phyloP scores from a whole-genome alignment of 2,113 vertebrate genomes.

The Ctenomys sociabilis region DNA sequence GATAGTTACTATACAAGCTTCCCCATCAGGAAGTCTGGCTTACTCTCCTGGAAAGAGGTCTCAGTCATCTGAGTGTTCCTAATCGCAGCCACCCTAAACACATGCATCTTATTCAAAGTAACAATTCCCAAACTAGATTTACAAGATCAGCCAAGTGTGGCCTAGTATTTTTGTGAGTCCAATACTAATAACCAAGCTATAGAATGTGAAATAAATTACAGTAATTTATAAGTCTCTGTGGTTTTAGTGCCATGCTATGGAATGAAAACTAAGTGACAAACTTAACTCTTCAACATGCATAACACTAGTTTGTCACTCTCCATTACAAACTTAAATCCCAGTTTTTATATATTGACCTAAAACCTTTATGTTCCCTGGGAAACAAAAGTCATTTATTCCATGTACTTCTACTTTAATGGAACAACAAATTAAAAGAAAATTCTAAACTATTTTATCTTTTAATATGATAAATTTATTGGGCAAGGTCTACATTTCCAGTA shows the following conservation, averaged over 20 bases:
- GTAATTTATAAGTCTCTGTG: background rate
- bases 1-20: background rate
- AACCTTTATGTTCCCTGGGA: background rate
- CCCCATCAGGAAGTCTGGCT: background rate
- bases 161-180: background rate
- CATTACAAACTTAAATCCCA: background rate
- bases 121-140: background rate
- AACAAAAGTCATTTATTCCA: background rate
- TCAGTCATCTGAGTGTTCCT: background rate
- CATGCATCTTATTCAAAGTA: background rate
- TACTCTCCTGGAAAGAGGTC: background rate
- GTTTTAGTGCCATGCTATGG: background rate
- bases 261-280: background rate
- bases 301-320: background rate
- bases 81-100: background rate
- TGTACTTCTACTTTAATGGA: background rate
- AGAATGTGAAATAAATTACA: background rate
- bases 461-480: background rate
- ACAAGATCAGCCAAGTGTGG: background rate
- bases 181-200: background rate
- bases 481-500: background rate
- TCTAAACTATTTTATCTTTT: background rate
- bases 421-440: background rate
- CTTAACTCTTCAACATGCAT: background rate
- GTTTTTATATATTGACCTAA: background rate